These are phyloP conservation scores for Limnephilus marmoratus DNA, from an alignment of 2,888 invertebrate genomes.

Conservation along the genomic window DNA sequence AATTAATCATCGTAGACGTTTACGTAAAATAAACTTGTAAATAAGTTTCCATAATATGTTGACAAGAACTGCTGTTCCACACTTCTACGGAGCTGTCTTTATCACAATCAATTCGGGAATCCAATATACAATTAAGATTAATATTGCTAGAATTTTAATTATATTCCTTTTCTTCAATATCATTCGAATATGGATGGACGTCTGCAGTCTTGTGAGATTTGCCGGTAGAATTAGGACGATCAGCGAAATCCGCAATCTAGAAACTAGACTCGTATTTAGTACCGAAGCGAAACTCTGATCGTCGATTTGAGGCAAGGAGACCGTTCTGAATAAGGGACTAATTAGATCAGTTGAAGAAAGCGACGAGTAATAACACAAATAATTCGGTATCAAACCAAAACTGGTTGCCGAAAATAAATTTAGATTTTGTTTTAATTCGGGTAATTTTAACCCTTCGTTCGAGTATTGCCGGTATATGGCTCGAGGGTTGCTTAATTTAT, in stretches of 20 bases:
- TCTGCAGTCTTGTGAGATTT: constrained; percentile 43
- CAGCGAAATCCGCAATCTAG: not conserved
- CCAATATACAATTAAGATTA: constrained; percentile 20
- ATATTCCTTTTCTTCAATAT: constrained; percentile 4
- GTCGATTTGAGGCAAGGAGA: not conserved
- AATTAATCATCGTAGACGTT: not conserved
- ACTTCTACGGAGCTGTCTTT: constrained; percentile 28
- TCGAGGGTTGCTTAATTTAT: constrained; percentile 17
- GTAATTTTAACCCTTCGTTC: constrained; percentile 13
- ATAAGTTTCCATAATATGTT: constrained; percentile 15
- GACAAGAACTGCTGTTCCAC: constrained; percentile 24
- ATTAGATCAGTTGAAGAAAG: not conserved
- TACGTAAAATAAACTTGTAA: constrained; percentile 33
- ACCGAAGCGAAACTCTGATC: constrained; percentile 23
- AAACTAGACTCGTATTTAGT: not conserved
- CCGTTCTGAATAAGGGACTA: constrained; percentile 22
- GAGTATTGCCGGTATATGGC: constrained; percentile 11
- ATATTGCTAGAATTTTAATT: constrained; percentile 32
- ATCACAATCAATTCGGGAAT: constrained; percentile 48
- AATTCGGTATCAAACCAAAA: not conserved
- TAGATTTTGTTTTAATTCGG: not conserved
- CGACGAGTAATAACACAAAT: not conserved
- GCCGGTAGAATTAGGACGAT: not conserved
- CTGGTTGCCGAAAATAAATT: not conserved
- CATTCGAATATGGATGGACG: constrained; percentile 25